Base-by-base conservation (phyloP, 2,113 vertebrate genomes). In the Budorcas taxicolor region DNA sequence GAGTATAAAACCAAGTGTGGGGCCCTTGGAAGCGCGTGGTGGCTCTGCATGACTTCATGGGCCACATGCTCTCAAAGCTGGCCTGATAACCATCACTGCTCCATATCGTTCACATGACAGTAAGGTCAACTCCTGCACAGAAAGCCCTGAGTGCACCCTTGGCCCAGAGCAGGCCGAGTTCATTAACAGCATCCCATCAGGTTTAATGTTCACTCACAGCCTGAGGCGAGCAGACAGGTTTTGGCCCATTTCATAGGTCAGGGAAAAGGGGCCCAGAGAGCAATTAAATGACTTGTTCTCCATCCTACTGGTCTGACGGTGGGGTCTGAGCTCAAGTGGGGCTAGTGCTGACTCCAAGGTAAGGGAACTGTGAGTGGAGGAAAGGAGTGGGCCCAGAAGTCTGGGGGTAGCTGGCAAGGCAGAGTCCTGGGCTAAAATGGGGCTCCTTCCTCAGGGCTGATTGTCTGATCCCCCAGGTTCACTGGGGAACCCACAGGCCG, bases 321-420 rank as follows among this genome's bases (percentile, higher is more conserved):
- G 53, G 74, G 57, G 53, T 45, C 31, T 29, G 90, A 45, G 64
- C 47, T 43, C 60, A 23, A 91, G 67, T 40, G 29, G 17, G 23
- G 23, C 40, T 8, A 25, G 76, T 12, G 23, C n/a, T 45, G 36
- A 15, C 19, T 7, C 45, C 19, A 6, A 5, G 0, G 3, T 4
- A 64, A 14, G 74, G 47, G 82, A 13, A 5, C 0, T 3, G 27
- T 9, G 19, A n/a, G 36, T 8, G 71, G 36, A 83, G 91, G 74
- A 21, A 36, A 40, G 58, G 36, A 29, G 47, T 23, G 36, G n/a
- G 19, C 15, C 27, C 33, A 16, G 84, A 81, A 45, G 76, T 33
- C 40, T 21, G 5, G 2, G 2, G 71, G 9, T 6, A 60, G 55
- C 88, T 19, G 23, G 19, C 14, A 31, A 58, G 40, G 25, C 29